phyloP scores from a whole-genome alignment of 1,140 invertebrate genomes.

The Drosophila kanapiae region DNA sequence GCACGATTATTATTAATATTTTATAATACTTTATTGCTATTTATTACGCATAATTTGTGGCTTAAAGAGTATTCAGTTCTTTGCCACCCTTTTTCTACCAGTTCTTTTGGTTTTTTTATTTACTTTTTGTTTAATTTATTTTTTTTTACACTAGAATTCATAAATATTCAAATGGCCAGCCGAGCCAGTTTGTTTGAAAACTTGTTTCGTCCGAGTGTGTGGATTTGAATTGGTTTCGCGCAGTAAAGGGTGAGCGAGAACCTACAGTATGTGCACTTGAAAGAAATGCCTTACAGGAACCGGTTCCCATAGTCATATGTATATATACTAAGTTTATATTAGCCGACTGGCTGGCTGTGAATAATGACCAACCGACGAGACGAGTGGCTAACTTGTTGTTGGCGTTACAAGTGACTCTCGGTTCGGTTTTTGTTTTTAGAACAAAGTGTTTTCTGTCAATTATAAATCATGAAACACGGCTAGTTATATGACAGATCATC shows the following conservation, averaged over 20 bases:
- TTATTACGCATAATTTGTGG: background rate
- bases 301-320: slow-evolving; percentile 52
- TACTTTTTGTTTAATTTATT: slow-evolving; percentile 8
- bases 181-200: slow-evolving; percentile 68
- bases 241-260: slow-evolving; percentile 72
- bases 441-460: slow-evolving; percentile 44
- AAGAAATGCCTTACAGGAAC: slow-evolving; percentile 70
- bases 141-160: slow-evolving; percentile 51
- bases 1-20: background rate
- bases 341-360: background rate
- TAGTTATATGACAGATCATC: slow-evolving; percentile 33
- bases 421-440: slow-evolving; percentile 14
- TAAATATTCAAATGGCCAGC: slow-evolving; percentile 66
- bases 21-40: background rate
- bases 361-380: slow-evolving; percentile 35
- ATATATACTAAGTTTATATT: slow-evolving; percentile 16
- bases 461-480: slow-evolving; percentile 43
- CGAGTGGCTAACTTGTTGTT: slow-evolving; percentile 1
- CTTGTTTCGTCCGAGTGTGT: slow-evolving; percentile 50
- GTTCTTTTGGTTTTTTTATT: background rate
- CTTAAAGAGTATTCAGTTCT: background rate
- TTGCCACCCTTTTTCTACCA: background rate
- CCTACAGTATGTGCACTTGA: slow-evolving; percentile 68
- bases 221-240: slow-evolving; percentile 42
- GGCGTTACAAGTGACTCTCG: background rate